These are phyloP conservation scores for Heterocephalus glaber DNA, from an alignment of 2,113 vertebrate genomes.

Conservation along the genomic window DNA sequence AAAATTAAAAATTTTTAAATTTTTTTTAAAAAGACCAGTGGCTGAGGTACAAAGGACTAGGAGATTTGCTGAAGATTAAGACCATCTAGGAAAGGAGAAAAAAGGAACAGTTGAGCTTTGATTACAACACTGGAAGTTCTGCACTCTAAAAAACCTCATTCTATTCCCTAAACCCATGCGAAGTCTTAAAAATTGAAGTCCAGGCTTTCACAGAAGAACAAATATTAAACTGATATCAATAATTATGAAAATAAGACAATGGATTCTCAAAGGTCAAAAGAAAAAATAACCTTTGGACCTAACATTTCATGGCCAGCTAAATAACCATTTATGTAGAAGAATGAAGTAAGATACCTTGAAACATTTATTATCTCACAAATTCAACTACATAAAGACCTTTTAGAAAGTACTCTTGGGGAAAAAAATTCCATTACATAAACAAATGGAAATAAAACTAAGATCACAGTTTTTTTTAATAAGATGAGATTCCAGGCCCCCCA, in stretches of 20 bases:
- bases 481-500: no score
- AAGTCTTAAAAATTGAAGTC: neutral
- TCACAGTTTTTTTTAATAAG: no score
- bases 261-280: neutral
- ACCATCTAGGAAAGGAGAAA: neutral
- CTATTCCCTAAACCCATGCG: neutral
- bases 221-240: neutral
- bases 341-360: neutral
- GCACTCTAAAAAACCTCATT: neutral
- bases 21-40: neutral
- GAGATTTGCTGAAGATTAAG: neutral
- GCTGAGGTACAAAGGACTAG: neutral
- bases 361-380: neutral
- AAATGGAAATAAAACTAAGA: neutral
- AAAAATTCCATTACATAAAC: neutral
- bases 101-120: neutral
- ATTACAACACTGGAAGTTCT: neutral
- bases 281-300: neutral
- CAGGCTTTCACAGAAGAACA: neutral
- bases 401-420: conserved; percentile 12
- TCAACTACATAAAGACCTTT: conserved; percentile 10
- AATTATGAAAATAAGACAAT: conserved; percentile 5
- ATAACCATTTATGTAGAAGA: neutral
- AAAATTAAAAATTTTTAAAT: no score
- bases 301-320: conserved; percentile 30